phyloP scores from a whole-genome alignment of 2,797 vertebrate genomes.

The Synanceia verrucosa region DNA sequence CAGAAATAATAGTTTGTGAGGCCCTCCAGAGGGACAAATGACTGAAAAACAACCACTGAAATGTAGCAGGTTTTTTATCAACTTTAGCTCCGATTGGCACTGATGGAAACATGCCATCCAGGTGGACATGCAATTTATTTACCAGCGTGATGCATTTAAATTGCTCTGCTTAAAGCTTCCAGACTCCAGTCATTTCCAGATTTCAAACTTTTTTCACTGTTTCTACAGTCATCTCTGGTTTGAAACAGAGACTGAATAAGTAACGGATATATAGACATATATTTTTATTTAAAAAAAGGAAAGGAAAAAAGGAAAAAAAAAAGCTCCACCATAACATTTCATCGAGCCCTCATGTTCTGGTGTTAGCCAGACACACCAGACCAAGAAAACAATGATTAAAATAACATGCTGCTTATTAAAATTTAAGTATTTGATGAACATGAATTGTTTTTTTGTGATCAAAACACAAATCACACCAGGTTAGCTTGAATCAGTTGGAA shows the following conservation, averaged over 20 bases:
- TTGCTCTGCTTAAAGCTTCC: neutral
- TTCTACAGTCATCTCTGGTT: too few relatives aligned
- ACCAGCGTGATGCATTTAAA: neutral
- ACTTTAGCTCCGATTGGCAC: neutral
- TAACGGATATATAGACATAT: too few relatives aligned
- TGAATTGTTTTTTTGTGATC: constrained; percentile 1
- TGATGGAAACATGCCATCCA: neutral
- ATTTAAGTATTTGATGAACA: neutral
- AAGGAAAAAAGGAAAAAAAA: too few relatives aligned
- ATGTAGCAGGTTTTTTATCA: neutral
- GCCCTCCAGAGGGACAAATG: neutral
- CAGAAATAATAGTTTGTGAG: neutral
- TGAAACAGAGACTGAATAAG: too few relatives aligned
- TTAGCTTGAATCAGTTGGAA: neutral
- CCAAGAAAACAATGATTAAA: too few relatives aligned
- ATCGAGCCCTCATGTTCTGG: too few relatives aligned
- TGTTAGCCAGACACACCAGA: too few relatives aligned
- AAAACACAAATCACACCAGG: neutral
- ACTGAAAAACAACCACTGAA: too few relatives aligned
- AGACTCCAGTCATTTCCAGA: neutral
- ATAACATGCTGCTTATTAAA: too few relatives aligned
- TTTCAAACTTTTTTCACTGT: too few relatives aligned
- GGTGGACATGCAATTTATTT: neutral
- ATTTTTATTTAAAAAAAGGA: too few relatives aligned
- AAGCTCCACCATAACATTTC: too few relatives aligned